These are phyloP conservation scores for Eulemur mongoz DNA, from an alignment of 2,797 vertebrate species.

Conservation along the genomic window DNA sequence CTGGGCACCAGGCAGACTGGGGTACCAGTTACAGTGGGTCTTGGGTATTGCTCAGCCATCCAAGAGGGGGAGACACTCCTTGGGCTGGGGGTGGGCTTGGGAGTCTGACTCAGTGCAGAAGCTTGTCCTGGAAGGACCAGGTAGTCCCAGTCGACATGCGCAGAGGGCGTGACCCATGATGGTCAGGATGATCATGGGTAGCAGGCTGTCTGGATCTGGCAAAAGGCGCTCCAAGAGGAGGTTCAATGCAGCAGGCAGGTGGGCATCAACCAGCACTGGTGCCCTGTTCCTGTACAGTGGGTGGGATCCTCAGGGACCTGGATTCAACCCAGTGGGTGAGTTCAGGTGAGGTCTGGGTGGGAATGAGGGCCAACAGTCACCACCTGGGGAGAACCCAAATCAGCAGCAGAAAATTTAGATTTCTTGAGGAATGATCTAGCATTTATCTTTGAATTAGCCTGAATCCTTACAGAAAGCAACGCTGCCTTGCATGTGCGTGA, in stretches of 20 bases:
- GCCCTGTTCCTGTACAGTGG: neutral
- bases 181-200: neutral
- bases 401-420: neutral
- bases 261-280: fast-evolving
- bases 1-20: neutral
- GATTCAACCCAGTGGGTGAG: neutral
- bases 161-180: neutral
- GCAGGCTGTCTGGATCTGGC: neutral
- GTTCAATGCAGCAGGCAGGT: neutral
- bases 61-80: neutral
- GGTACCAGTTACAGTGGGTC: neutral
- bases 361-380: fast-evolving
- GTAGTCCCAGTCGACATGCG: neutral
- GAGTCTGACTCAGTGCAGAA: neutral
- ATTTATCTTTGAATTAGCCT: neutral
- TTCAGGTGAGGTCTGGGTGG: neutral
- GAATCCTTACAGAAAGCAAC: neutral
- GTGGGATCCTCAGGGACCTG: neutral
- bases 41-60: neutral
- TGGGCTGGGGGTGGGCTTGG: neutral
- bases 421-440: neutral
- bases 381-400: neutral
- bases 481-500: neutral
- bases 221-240: neutral
- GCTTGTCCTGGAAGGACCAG: neutral